phyloP scores from a whole-genome alignment of 2,888 invertebrate species.

The Entomobrya multifasciata region DNA sequence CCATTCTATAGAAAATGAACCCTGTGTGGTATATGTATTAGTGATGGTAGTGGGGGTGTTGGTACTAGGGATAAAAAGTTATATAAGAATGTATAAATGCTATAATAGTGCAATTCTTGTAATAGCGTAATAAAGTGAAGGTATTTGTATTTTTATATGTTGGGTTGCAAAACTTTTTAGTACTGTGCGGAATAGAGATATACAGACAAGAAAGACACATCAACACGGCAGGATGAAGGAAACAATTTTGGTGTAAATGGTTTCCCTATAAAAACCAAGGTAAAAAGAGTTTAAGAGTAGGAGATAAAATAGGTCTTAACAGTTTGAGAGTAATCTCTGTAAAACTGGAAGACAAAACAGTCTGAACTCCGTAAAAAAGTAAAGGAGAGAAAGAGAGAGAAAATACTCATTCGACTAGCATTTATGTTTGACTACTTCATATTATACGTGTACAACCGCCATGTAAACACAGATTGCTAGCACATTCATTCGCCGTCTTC shows the following conservation, averaged over 20 bases:
- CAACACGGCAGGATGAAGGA: constrained; percentile 6
- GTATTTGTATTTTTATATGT: constrained; percentile 40
- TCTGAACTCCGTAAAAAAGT: no score
- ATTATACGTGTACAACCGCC: constrained; percentile 22
- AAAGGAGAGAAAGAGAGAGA: background rate
- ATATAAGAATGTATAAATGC: background rate
- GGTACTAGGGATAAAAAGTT: constrained; percentile 31
- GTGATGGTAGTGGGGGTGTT: background rate
- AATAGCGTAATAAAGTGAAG: constrained; percentile 55
- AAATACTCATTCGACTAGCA: constrained; percentile 33
- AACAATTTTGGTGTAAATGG: constrained; percentile 64
- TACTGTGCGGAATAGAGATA: no score
- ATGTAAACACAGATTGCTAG: constrained; percentile 53
- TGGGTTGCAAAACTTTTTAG: background rate
- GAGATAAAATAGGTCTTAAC: constrained; percentile 57
- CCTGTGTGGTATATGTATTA: background rate
- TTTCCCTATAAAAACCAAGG: constrained; percentile 58
- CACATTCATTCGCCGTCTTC: constrained; percentile 22
- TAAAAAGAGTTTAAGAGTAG: constrained; percentile 36
- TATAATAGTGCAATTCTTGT: background rate
- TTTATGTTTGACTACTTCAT: constrained; percentile 16
- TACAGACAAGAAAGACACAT: background rate
- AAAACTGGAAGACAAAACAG: constrained; percentile 1
- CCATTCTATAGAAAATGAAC: constrained; percentile 55
- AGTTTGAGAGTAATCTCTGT: constrained; percentile 58